Base-by-base conservation (phyloP, 2,797 vertebrate species). In the Clarias fuscus region DNA sequence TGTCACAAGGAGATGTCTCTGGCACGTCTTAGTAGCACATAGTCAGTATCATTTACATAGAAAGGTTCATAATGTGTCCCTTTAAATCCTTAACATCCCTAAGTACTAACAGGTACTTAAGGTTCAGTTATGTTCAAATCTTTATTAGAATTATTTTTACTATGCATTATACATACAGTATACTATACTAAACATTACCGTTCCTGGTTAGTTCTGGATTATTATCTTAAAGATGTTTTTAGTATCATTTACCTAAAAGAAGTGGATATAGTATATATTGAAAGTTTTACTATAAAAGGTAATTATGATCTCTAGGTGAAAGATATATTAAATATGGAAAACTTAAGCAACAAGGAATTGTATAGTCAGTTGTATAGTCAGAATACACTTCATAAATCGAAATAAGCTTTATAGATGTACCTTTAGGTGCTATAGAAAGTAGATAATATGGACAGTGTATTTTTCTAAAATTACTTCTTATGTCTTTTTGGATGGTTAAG, bases 231-330 rank as follows among this genome's bases (percentile, higher is more conserved):
- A 18, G 59, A 40, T 62, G 15, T 15, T 80, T 78, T 62, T 64
- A 14, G 18, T 24, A 80, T 65, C 14, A 40, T 80, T 62, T n/a
- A 61, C 18, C 3, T 37, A 1, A 80, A 80, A 80, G 24, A 80
- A 1, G 33, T 43, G 20, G 6, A 43, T 43, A 64, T 40, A 37
- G 30, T 62, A 2, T 79, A 43, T 59, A 33, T 40, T 79, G 24
- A 37, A 80, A 64, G 77, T 14, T n/a, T 48, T 27, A 48, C 24
- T 27, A 24, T 24, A 48, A 65, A 81, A 48, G 15, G 61, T 65
- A 81, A 81, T 81, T 48, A 81, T 17, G 37, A 24, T 65, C 61
- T 53, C 24, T n/a, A 81, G 40, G 17, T 67, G 40, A 81, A 81
- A 81, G 59, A 48, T 7, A 65, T 53, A 48, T 65, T 65, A 65